A percentile compares a stretch with the other conserved stretches of the same genome.
phyloP scores from a whole-genome alignment of 1,140 invertebrate species.

The Drosophila burlai region DNA sequence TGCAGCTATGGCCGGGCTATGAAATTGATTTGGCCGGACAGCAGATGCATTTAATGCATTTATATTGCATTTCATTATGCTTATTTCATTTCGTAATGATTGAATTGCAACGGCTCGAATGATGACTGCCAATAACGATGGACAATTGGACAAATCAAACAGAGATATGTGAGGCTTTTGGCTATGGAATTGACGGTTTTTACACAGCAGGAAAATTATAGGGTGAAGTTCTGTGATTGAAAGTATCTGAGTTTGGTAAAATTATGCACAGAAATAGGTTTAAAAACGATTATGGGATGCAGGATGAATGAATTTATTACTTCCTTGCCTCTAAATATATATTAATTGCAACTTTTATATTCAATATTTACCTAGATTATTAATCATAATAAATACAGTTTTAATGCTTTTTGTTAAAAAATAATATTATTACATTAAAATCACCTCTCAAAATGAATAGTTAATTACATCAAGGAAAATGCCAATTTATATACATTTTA shows the following conservation, averaged over 20 bases:
- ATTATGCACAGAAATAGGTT: not conserved
- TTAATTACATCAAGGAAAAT: not conserved
- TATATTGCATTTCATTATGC: constrained; percentile 80
- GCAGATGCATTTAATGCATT: constrained; percentile 76
- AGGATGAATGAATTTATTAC: not conserved
- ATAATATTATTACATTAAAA: not conserved
- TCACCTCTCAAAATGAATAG: too few relatives aligned
- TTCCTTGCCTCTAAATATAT: not conserved
- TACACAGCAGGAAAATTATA: constrained; percentile 1
- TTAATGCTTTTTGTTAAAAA: too few relatives aligned
- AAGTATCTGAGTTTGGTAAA: not conserved
- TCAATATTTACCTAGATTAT: not conserved
- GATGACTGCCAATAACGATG: constrained; percentile 68
- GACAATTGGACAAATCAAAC: constrained; percentile 61
- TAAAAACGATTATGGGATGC: not conserved
- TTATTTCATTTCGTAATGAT: constrained; percentile 78
- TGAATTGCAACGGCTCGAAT: constrained; percentile 60
- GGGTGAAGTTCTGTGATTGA: not conserved
- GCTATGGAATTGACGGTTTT: not conserved
- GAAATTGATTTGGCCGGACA: constrained; percentile 55
- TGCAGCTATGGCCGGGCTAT: constrained; percentile 8
- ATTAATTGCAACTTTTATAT: not conserved
- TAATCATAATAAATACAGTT: not conserved
- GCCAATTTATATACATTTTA: not conserved
- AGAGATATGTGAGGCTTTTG: constrained; percentile 28